Conservation (phyloP, 2,888 invertebrate genomes). For the Nephrotoma appendiculata region DNA sequence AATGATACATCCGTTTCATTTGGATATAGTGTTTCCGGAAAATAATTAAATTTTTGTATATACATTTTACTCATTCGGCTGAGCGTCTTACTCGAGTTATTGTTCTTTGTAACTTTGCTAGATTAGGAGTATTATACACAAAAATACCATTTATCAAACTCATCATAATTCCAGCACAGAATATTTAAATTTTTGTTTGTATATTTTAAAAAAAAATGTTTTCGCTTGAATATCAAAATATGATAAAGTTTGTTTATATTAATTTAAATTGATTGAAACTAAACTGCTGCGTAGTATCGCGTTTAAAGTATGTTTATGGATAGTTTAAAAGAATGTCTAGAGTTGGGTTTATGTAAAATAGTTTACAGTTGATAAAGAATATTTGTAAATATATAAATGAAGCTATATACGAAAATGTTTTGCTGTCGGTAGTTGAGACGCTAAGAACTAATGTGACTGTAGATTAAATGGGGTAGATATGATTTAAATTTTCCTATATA, state of each 20-base stretch:
- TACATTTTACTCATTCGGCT: neutral
- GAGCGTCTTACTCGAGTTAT: neutral
- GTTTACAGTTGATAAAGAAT: neutral
- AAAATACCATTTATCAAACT: neutral
- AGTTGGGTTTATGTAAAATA: neutral
- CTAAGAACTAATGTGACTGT: neutral
- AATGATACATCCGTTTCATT: neutral
- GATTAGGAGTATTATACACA: neutral
- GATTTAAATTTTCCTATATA: neutral
- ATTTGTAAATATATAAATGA: neutral
- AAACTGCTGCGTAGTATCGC: neutral
- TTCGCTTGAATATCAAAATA: neutral
- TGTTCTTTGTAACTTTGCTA: neutral
- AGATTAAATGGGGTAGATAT: neutral
- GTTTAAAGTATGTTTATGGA: neutral
- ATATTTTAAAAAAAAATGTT: neutral
- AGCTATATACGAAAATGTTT: neutral
- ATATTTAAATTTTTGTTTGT: neutral
- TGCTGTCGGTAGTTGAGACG: neutral
- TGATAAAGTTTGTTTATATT: neutral
- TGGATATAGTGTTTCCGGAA: neutral
- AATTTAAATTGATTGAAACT: neutral
- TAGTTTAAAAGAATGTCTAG: neutral
- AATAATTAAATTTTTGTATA: neutral
- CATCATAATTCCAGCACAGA: neutral